phyloP scores from a whole-genome alignment of 2,113 vertebrate species.

The Muntiacus muntjak region DNA sequence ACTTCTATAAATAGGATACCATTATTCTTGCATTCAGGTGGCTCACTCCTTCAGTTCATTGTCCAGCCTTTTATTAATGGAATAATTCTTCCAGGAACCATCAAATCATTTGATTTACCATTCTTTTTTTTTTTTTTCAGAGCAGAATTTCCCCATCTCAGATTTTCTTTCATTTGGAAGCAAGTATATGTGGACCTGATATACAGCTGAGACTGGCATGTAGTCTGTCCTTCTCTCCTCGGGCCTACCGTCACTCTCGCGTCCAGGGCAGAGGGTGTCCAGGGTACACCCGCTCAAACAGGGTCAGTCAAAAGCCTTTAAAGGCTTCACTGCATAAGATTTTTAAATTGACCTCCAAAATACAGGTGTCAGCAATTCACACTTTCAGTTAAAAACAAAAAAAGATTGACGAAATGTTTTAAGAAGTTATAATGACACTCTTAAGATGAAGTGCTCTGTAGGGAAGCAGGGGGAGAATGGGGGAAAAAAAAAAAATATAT shows the following conservation, averaged over 20 bases:
- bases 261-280: not conserved
- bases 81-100: not conserved
- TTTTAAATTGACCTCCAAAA: not conserved
- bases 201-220: not conserved
- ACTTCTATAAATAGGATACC: not conserved
- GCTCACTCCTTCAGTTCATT: not conserved
- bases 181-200: not conserved
- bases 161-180: not conserved
- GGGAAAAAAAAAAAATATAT: not conserved
- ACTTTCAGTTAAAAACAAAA: not conserved
- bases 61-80: not conserved
- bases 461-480: not conserved
- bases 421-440: no score
- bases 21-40: not conserved
- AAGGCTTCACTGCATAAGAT: not conserved
- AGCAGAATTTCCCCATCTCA: not conserved
- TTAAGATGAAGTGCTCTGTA: not conserved
- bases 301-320: not conserved
- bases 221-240: not conserved
- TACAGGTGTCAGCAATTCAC: not conserved
- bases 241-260: rapidly evolving
- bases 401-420: not conserved
- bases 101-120: not conserved
- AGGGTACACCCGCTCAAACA: not conserved
- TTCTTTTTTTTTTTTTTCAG: not conserved